Evolutionary conservation across 2,113 vertebrate species (phyloP).

Genomic region (Bagarius yarrelli): DNA sequence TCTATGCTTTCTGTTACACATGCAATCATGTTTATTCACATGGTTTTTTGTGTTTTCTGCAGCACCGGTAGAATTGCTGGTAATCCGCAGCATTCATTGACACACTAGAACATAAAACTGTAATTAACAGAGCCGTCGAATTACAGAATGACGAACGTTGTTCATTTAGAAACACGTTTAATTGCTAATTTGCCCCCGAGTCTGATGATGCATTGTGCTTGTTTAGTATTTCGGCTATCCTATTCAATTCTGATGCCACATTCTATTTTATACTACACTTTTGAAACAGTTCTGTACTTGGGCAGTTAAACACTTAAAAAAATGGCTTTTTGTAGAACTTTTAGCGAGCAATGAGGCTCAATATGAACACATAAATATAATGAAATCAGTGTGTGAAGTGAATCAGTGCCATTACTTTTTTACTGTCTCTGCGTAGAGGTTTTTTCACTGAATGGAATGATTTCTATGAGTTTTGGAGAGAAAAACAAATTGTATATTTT

Average conservation of each 20-base stretch:
- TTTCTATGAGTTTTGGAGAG: too few species aligned
- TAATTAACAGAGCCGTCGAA: constrained; percentile 9
- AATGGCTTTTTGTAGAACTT: too few species aligned
- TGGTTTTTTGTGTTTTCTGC: background rate
- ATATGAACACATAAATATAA: too few species aligned
- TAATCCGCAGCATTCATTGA: background rate
- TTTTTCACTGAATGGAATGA: too few species aligned
- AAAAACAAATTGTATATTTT: too few species aligned
- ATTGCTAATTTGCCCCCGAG: background rate
- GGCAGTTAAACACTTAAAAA: too few species aligned
- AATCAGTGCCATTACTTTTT: too few species aligned
- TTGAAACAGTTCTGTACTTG: rapidly evolving
- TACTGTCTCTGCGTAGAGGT: too few species aligned
- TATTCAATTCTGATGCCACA: too few species aligned
- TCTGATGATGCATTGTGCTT: constrained; percentile 10
- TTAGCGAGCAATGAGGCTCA: too few species aligned
- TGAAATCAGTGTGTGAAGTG: too few species aligned
- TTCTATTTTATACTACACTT: background rate
- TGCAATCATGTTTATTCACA: constrained; percentile 4
- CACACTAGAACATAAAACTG: background rate
- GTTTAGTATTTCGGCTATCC: background rate
- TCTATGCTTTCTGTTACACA: background rate
- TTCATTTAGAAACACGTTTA: too few species aligned
- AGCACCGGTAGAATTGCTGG: background rate
- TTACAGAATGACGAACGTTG: background rate